A percentile compares a stretch with the other conserved stretches of the same genome.
These are phyloP conservation scores for Acropora yongei DNA, from an alignment of 64 coral and sea anemone genomes.

Conservation along the genomic window DNA sequence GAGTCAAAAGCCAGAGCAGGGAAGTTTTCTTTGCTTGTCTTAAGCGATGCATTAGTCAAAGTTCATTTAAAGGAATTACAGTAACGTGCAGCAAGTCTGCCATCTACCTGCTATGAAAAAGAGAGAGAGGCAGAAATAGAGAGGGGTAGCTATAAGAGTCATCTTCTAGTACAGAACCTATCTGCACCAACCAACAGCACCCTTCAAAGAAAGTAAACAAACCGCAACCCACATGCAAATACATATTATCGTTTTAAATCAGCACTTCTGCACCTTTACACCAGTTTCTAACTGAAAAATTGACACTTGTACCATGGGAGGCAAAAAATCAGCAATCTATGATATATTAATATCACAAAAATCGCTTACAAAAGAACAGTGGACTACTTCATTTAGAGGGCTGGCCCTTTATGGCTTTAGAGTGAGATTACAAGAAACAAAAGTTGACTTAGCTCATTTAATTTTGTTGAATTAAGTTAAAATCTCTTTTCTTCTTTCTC, in stretches of 20 bases:
- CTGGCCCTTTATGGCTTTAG: background rate
- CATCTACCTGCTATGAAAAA: conserved; percentile 7
- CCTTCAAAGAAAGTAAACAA: conserved; percentile 4
- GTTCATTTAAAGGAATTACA: conserved; percentile 7
- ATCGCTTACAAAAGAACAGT: too few species aligned
- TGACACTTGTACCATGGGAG: too few species aligned
- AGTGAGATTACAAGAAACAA: background rate
- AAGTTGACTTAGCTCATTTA: background rate
- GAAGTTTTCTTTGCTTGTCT: conserved; percentile 10
- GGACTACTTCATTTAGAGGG: background rate
- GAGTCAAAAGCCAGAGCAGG: background rate
- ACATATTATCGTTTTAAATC: too few species aligned
- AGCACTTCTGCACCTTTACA: too few species aligned
- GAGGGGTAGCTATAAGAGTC: conserved; percentile 6
- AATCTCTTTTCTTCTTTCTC: background rate
- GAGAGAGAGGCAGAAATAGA: background rate
- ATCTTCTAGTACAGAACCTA: conserved; percentile 10
- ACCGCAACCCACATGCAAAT: background rate
- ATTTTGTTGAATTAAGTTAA: conserved; percentile 4
- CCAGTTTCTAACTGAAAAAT: too few species aligned
- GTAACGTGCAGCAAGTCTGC: background rate
- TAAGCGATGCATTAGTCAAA: conserved; percentile 9
- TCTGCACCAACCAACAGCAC: conserved; percentile 1
- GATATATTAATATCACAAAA: too few species aligned
- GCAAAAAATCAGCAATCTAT: too few species aligned